A percentile compares a stretch with the other conserved stretches of the same genome.
Conservation (phyloP, 2,888 invertebrate species). For the Drosophila ezoana region DNA sequence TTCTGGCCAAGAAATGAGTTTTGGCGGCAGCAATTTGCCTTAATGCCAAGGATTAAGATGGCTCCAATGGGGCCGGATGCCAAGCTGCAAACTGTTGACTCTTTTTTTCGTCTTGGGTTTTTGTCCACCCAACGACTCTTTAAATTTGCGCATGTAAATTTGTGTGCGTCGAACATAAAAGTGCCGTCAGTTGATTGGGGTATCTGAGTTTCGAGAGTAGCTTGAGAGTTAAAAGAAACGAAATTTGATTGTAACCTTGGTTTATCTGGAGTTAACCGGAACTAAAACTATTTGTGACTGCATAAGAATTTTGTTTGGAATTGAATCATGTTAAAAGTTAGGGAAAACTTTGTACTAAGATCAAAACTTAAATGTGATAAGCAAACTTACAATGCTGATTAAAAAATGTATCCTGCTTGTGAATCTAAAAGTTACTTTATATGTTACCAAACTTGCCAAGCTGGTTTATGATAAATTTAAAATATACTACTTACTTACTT, state of each 20-base stretch:
- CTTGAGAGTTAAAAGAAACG: background rate
- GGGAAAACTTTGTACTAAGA: too few relatives aligned
- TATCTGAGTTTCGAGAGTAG: conserved; percentile 13
- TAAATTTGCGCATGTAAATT: conserved; percentile 75
- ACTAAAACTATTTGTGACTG: background rate
- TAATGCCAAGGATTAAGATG: conserved; percentile 74
- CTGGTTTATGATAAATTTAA: too few relatives aligned
- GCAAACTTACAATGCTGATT: too few relatives aligned
- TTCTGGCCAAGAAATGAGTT: conserved; percentile 10
- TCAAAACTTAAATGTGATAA: too few relatives aligned
- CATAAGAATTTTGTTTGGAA: too few relatives aligned
- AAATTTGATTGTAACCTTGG: background rate
- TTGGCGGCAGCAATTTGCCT: conserved; percentile 72
- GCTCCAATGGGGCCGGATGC: conserved; percentile 51
- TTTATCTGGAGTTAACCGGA: too few relatives aligned
- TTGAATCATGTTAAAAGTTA: too few relatives aligned
- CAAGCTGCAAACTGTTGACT: conserved; percentile 71
- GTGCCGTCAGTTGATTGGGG: conserved; percentile 24
- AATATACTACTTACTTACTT: too few relatives aligned
- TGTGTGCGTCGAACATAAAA: conserved; percentile 34
- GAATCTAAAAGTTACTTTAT: too few relatives aligned
- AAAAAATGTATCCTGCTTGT: too few relatives aligned
- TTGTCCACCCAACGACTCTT: conserved; percentile 51
- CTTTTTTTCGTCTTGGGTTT: conserved; percentile 51
- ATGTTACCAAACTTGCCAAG: too few relatives aligned